Evolutionary conservation across 2,888 invertebrate species (phyloP).

Genomic region (Tetranychus truncatus): DNA sequence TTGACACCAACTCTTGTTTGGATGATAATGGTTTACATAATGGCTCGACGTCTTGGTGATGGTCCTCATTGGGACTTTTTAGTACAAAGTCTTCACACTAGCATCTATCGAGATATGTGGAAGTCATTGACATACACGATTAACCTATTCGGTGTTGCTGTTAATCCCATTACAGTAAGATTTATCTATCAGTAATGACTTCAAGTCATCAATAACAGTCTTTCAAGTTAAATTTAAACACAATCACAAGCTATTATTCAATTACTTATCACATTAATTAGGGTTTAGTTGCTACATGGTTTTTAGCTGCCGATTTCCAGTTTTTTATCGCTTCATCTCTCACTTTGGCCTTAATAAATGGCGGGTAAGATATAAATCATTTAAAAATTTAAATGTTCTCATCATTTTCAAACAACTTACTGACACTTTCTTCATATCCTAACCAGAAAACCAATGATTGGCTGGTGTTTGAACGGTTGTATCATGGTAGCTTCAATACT

Average conservation of each 20-base stretch:
- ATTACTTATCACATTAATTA: not conserved
- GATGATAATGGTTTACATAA: not conserved
- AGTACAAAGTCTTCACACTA: not conserved
- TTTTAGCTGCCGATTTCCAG: not conserved
- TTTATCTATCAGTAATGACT: not conserved
- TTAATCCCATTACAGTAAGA: slow-evolving; percentile 6
- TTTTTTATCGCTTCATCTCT: not conserved
- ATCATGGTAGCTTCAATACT: not conserved
- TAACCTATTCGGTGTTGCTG: not conserved
- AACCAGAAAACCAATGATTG: not conserved
- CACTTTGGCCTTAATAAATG: not conserved
- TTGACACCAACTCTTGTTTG: not conserved
- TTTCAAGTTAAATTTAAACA: not conserved
- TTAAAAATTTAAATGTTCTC: not conserved
- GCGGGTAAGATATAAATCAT: slow-evolving; percentile 3
- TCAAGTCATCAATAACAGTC: not conserved
- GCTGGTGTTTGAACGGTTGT: not conserved
- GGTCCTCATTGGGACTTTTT: not conserved
- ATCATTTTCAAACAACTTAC: not conserved
- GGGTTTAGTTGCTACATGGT: not conserved
- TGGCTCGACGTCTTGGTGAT: slow-evolving; percentile 1
- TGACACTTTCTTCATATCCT: not conserved
- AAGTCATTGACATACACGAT: slow-evolving; percentile 4
- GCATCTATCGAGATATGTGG: not conserved
- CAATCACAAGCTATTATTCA: too few relatives aligned